These are phyloP conservation scores for Leptocoma aspasia DNA, from an alignment of 2,113 vertebrate species.

Conservation along the genomic window DNA sequence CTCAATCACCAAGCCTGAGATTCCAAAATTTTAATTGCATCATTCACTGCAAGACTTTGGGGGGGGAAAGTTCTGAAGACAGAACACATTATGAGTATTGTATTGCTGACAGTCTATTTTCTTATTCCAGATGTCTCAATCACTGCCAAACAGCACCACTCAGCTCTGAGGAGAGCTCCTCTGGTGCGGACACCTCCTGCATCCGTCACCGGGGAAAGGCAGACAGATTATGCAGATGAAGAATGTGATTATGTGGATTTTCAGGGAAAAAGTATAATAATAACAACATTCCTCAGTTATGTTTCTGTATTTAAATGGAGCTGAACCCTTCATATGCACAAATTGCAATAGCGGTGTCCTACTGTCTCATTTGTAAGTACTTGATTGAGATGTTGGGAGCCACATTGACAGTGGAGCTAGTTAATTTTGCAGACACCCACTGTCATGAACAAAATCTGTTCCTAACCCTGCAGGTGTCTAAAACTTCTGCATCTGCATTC, in stretches of 20 bases:
- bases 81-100: background rate
- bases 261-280: background rate
- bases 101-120: constrained; percentile 10
- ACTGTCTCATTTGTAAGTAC: background rate
- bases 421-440: background rate
- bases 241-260: background rate
- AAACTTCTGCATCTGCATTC: background rate
- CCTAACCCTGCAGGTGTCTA: background rate
- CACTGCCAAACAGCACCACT: background rate
- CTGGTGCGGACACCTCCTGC: background rate
- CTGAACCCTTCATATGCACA: background rate
- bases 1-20: constrained; percentile 20
- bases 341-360: background rate
- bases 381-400: background rate
- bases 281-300: background rate
- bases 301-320: background rate
- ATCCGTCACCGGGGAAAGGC: background rate
- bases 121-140: constrained; percentile 20
- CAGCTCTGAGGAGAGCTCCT: background rate
- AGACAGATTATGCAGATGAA: constrained; percentile 2
- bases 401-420: background rate
- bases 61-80: background rate
- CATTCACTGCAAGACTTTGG: background rate
- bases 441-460: background rate
- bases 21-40: constrained; percentile 57